Conservation (phyloP, 2,113 vertebrate genomes). For the Oreocharis arfaki region DNA sequence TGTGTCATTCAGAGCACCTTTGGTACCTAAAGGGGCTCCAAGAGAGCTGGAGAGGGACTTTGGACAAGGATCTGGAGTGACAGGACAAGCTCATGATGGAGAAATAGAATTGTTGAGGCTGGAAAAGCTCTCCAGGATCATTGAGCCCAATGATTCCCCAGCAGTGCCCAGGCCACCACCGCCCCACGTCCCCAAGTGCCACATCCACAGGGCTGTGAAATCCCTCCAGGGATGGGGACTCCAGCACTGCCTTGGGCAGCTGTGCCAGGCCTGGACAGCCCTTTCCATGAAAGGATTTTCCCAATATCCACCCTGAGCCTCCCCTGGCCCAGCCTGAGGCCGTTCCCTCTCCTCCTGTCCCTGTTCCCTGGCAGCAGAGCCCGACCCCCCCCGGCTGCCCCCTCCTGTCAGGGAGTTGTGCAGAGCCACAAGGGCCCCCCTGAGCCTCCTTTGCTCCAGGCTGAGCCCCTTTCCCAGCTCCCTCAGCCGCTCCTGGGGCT, state of each 20-base stretch:
- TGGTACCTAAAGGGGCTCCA: neutral
- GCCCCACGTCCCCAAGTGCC: fast-evolving
- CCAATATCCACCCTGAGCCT: fast-evolving
- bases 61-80: neutral
- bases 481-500: neutral
- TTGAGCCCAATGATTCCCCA: neutral
- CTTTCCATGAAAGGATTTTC: neutral
- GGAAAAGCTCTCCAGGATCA: neutral
- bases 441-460: neutral
- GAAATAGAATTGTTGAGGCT: fast-evolving
- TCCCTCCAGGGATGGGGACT: too few species aligned
- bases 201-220: neutral
- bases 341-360: neutral
- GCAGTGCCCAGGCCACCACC: neutral
- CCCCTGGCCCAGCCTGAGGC: fast-evolving
- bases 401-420: neutral
- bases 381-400: neutral
- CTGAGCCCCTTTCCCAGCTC: neutral
- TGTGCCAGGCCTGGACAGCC: fast-evolving
- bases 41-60: neutral
- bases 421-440: neutral
- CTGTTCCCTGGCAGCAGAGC: neutral
- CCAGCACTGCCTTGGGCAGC: neutral
- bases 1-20: neutral
- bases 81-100: neutral